Evolutionary conservation across 2,113 vertebrate species (phyloP), one percentile per base, ranked within the genome.

Genomic region (Etia nguti): DNA sequence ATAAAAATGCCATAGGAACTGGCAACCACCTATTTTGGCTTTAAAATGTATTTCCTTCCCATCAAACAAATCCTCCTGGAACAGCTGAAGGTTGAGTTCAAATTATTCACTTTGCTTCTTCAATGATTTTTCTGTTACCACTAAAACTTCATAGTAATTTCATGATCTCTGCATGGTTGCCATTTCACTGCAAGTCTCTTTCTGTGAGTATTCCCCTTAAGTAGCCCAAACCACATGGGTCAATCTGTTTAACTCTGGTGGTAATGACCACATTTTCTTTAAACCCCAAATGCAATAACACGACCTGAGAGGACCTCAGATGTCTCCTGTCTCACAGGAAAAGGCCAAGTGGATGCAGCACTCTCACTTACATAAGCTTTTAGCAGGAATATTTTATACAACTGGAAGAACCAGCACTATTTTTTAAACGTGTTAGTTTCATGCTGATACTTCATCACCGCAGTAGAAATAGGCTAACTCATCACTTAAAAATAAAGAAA

Each of bases 101-200:
- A 5, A 2, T 62, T 62, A 12, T 2, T 38, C n/a, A 70, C n/a
- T 70, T 70, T 70, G 0, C 65, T 24, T 70, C 0, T 43, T 24
- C 12, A 16, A 70, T 70, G 8, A 22, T 10, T 68, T 70, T 70
- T 41, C 36, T 24, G n/a, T 43, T 38, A 24, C 36, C 38, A 43
- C 36, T 43, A 43, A 43, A 43, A 16, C 12, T 0, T 70, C n/a
- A 70, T 16, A 16, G 38, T 16, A 0, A 43, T 48, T 7, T 18
- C 15, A 48, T 18, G 41, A 29, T 43, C 68, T 18, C 41, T 75
- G 65, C 36, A 70, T 70, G 38, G 65, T 70, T 70, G 24, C 41
- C 41, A 2, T 29, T 75, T 48, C 3, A 1, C 24, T 48, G 68
- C 38, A 43, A 70, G 36, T 15, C 65, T 43, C 41, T 26, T 70